Base-by-base conservation (phyloP, 2,888 invertebrate genomes). In the Acronicta leporina region DNA sequence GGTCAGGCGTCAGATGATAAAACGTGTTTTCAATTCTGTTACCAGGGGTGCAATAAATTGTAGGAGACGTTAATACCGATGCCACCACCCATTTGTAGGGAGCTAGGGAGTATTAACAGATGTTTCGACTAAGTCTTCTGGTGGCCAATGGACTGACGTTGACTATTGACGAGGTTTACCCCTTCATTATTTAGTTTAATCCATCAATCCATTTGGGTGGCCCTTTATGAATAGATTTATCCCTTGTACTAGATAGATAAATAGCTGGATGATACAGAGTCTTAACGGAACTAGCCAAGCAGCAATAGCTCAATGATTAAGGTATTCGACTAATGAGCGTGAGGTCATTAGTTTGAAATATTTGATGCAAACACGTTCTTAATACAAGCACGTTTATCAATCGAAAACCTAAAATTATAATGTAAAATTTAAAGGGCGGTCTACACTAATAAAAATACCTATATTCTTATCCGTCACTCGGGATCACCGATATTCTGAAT, bases 181-280 rank as follows among this genome's bases (percentile, higher is more conserved):
- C 53, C 47, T 54, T 51, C 57, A 68, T 73, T 73, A 73, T 73
- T 73, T 68, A 57, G 57, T 47, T 73, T 73, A 69, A 69, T 69
- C 69, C 73, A 69, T 69, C 68, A 69, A 73, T 68, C 56, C 47
- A 63, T 69, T 72, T 57, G 40, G 62, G 57, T 14, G 9, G 2
- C 15, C 45, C 48, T 72, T 72, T 40, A 46, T 20, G 44, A 48
- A 51, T 70, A 33, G 58, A 20, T 42, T 20, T 11, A 41, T 14
- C 33, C 25, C 50, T 54, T 45, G 48, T 35, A 25, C 13, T 45
- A 25, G 25, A 8, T 47, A 14, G 25, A 8, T 47, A n/a, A 25
- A 58, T 53, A 33, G 16, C 25, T 30, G 30, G 11, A 14, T 8
- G 9, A 33, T 13, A 35, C 13, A 6, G 11, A 35, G 11, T n/a